Percentiles rank a stretch among this genome's conserved stretches.
These are phyloP conservation scores for Papilio gigon DNA, from an alignment of 2,888 invertebrate genomes.

Conservation along the genomic window DNA sequence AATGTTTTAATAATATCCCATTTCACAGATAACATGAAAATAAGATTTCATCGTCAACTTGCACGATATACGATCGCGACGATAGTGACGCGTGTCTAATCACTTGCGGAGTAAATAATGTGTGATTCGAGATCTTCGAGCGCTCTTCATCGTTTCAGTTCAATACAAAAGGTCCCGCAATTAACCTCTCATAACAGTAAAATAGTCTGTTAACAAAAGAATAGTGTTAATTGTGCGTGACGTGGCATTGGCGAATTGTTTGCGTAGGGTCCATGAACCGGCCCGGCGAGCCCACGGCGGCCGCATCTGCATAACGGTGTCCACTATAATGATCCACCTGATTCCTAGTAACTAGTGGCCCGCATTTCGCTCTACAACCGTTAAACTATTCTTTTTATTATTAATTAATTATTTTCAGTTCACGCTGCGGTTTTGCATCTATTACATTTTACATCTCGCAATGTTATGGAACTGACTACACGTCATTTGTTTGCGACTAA, in stretches of 20 bases:
- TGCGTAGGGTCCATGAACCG: slow-evolving; percentile 36
- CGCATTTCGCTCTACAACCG: slow-evolving; percentile 40
- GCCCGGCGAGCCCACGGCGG: slow-evolving; percentile 32
- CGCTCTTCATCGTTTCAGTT: background rate
- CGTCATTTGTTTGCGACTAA: too few relatives aligned
- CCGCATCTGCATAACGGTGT: slow-evolving; percentile 36
- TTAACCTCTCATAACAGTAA: slow-evolving; percentile 10
- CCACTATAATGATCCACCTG: slow-evolving; percentile 35
- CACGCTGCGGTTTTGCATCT: background rate
- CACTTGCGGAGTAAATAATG: background rate
- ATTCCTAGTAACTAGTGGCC: slow-evolving; percentile 28
- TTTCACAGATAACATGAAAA: too few relatives aligned
- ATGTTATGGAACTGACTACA: too few relatives aligned
- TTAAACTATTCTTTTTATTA: slow-evolving; percentile 38
- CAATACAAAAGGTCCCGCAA: background rate
- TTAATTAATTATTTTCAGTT: slow-evolving; percentile 15
- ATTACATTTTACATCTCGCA: background rate
- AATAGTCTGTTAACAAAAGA: slow-evolving; percentile 15
- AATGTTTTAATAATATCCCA: too few relatives aligned
- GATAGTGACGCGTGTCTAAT: background rate
- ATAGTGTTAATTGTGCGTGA: slow-evolving; percentile 4
- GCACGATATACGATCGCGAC: too few relatives aligned
- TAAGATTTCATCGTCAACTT: too few relatives aligned
- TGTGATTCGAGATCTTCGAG: background rate
- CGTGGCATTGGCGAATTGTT: slow-evolving; percentile 30